Conservation (phyloP, 1,140 invertebrate genomes). For the Zaprionus inermis region DNA sequence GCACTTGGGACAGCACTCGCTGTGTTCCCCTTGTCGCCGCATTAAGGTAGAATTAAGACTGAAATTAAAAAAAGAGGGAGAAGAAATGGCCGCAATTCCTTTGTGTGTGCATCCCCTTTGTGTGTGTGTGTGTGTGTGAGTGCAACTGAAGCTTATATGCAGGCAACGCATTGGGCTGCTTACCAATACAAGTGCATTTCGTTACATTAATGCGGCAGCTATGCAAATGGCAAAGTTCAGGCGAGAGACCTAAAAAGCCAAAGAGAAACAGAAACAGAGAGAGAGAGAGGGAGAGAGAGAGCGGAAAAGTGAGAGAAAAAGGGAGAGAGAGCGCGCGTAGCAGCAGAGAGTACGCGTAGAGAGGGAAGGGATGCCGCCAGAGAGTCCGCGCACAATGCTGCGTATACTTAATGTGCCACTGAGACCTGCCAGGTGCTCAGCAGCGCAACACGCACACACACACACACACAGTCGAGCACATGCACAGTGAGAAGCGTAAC, state of each 20-base stretch:
- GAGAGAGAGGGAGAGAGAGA: not conserved
- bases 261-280: not conserved
- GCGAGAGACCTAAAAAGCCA: constrained; percentile 42
- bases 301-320: not conserved
- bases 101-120: constrained; percentile 20
- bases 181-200: constrained; percentile 23
- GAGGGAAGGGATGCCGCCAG: constrained; percentile 20
- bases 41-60: constrained; percentile 50
- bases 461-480: not conserved
- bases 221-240: constrained; percentile 52
- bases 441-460: not conserved
- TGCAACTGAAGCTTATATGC: constrained; percentile 30
- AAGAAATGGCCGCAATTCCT: constrained; percentile 33
- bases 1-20: constrained; percentile 6
- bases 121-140: constrained; percentile 16
- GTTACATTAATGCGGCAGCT: constrained; percentile 51
- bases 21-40: not conserved
- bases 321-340: not conserved
- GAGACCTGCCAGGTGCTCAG: constrained; percentile 48
- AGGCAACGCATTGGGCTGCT: constrained; percentile 17
- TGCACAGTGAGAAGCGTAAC: constrained; percentile 2
- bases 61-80: constrained; percentile 51
- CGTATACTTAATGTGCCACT: constrained; percentile 47
- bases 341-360: constrained; percentile 5
- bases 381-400: constrained; percentile 46